Evolutionary conservation across 2,888 invertebrate species (phyloP), one percentile per base, ranked within the genome.

Genomic region (Spisula solida): DNA sequence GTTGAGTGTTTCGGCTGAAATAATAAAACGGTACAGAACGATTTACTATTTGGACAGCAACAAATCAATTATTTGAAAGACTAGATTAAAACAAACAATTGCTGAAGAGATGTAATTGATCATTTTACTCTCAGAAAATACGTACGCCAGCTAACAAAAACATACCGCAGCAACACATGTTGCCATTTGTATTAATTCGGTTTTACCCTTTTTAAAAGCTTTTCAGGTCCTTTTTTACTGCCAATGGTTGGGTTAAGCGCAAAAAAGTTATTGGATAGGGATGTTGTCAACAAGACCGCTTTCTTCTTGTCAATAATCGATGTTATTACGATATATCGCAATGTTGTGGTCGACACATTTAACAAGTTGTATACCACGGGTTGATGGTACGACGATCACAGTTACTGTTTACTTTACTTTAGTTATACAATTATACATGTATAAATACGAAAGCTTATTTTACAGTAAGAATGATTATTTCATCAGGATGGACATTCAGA

Each of bases 1-100:
- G 82, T 91, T 91, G 82, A 81, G 88, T n/a, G 91, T 90, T 82
- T 90, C 91, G 51, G 91, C 91, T 91, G 88, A 29, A 90, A 90
- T 34, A 48, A 81, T 66, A 81, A 79, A 80, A 41, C 14, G 18
- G 34, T 18, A 75, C 29, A 75, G 31, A 51, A 66, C 12, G 25
- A 25, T 25, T n/a, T 25, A 66, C 4, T 41, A 25, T 66, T 10
- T 5, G 25, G 60, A 25, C n/a, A 12, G 25, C 25, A 25, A 25
- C 60, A 66, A 66, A 66, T 66, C 60, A 66, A 66, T 66, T 66
- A n/a, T 66, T 66, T 75, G 75, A 75, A 31, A 34, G 75, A 31
- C 5, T 34, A 75, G 75, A 75, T 75, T 34, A 31, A 75, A 75
- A 75, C 60, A 66, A 16, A 34, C 75, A 75, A 75, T 75, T 75